phyloP scores from a whole-genome alignment of 2,888 invertebrate genomes.

The Agrenia bidenticulata region DNA sequence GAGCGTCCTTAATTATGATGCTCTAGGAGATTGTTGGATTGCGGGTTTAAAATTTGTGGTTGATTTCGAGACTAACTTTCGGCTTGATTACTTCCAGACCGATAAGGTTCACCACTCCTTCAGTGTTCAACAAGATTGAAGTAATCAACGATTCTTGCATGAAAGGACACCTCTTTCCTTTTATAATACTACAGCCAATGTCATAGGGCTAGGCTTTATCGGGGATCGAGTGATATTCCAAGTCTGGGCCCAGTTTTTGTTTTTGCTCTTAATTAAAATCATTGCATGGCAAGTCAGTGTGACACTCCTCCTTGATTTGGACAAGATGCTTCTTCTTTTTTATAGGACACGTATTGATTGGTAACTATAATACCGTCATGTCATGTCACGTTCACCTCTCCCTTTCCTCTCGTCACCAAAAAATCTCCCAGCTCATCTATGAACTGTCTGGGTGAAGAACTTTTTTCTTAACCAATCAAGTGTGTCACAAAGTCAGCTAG shows the following conservation, averaged over 20 bases:
- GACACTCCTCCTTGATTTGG: too few relatives aligned
- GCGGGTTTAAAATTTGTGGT: neutral
- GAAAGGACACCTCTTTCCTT: conserved; percentile 1
- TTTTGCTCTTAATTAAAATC: conserved; percentile 1
- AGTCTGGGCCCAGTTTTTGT: too few relatives aligned
- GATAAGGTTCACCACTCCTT: too few relatives aligned
- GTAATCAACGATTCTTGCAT: conserved; percentile 2
- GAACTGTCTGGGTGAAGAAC: too few relatives aligned
- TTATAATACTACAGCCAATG: neutral
- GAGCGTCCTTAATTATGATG: neutral
- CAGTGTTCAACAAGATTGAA: neutral
- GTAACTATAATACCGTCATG: neutral
- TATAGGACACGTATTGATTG: too few relatives aligned
- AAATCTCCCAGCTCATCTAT: neutral
- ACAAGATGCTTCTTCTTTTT: too few relatives aligned
- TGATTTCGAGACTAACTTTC: conserved; percentile 4
- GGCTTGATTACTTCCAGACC: neutral
- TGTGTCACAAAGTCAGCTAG: too few relatives aligned
- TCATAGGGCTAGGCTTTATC: too few relatives aligned
- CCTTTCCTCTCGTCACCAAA: conserved; percentile 14
- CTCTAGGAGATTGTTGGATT: neutral
- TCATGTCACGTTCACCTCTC: conserved; percentile 13
- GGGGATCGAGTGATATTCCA: too few relatives aligned
- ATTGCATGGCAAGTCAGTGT: neutral
- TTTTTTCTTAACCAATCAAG: too few relatives aligned